Percentiles rank a stretch among this genome's conserved stretches.
phyloP scores from a whole-genome alignment of 2,888 invertebrate genomes.

The Lepidocyrtoides sp. region DNA sequence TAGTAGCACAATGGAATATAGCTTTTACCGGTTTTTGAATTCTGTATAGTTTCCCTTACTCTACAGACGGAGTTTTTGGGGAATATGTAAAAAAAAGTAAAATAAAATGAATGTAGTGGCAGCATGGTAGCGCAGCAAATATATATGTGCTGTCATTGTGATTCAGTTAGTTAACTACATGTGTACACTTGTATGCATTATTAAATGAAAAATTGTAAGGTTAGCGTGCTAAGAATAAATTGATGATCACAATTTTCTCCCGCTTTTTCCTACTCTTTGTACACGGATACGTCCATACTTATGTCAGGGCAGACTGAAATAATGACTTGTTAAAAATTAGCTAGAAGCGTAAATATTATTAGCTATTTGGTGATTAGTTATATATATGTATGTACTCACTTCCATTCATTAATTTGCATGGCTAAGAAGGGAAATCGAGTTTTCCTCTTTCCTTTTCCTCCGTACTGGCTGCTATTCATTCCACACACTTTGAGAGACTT shows the following conservation, averaged over 20 bases:
- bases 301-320: background rate
- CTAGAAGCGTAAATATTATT: background rate
- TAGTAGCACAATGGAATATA: background rate
- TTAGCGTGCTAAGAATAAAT: slow-evolving; percentile 9
- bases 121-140: background rate
- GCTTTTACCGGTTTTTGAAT: too few relatives aligned
- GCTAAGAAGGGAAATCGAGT: too few relatives aligned
- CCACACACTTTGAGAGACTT: background rate
- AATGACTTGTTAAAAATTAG: slow-evolving; percentile 4
- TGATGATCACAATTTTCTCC: background rate
- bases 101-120: background rate
- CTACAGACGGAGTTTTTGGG: background rate
- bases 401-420: too few relatives aligned
- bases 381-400: too few relatives aligned
- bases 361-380: slow-evolving; percentile 10
- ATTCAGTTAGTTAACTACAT: background rate
- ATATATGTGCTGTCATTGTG: background rate
- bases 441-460: background rate
- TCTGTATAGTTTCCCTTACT: background rate
- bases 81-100: background rate
- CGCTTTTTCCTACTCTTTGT: background rate
- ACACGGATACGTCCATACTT: background rate
- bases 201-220: background rate
- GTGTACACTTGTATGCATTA: background rate
- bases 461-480: background rate